phyloP scores from a whole-genome alignment of 2,797 vertebrate species.

The Artibeus lituratus region DNA sequence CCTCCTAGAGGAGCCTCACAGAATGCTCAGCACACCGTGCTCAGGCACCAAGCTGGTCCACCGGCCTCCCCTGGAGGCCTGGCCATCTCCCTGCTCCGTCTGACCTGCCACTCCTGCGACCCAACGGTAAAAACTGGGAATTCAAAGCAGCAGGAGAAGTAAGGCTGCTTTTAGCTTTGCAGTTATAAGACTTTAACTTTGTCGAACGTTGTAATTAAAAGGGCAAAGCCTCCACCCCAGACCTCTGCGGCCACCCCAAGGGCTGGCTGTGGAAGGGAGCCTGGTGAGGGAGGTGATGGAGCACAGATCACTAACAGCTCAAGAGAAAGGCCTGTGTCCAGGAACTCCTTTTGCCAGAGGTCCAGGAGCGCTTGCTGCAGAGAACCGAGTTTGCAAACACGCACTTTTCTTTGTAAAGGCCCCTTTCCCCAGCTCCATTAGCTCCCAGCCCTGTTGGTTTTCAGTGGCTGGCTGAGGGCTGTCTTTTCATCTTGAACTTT shows the following conservation, averaged over 20 bases:
- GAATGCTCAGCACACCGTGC: accelerated
- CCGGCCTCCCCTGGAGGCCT: accelerated
- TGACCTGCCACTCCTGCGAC: not conserved
- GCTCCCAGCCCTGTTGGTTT: conserved; percentile 60
- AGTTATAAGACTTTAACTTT: conserved; percentile 17
- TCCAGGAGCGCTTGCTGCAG: conserved; percentile 60
- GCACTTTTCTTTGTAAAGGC: conserved; percentile 52
- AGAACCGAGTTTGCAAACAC: conserved; percentile 1
- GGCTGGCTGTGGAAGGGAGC: conserved; percentile 15
- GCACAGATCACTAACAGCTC: conserved; percentile 57
- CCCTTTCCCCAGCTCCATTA: conserved; percentile 51
- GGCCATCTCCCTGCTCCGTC: not conserved
- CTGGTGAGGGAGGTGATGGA: conserved; percentile 55
- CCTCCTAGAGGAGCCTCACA: not conserved
- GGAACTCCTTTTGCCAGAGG: conserved; percentile 67
- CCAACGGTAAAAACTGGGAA: not conserved
- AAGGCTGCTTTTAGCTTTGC: not conserved
- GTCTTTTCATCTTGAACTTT: conserved; percentile 63
- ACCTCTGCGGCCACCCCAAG: not conserved
- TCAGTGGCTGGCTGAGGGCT: not conserved
- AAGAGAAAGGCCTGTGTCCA: conserved; percentile 54
- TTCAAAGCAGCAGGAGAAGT: not conserved
- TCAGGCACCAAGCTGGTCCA: not conserved
- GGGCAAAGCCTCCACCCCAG: conserved; percentile 26
- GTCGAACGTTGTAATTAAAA: conserved; percentile 43